phyloP scores from a whole-genome alignment of 2,113 vertebrate species.

The Capricornis sumatraensis region DNA sequence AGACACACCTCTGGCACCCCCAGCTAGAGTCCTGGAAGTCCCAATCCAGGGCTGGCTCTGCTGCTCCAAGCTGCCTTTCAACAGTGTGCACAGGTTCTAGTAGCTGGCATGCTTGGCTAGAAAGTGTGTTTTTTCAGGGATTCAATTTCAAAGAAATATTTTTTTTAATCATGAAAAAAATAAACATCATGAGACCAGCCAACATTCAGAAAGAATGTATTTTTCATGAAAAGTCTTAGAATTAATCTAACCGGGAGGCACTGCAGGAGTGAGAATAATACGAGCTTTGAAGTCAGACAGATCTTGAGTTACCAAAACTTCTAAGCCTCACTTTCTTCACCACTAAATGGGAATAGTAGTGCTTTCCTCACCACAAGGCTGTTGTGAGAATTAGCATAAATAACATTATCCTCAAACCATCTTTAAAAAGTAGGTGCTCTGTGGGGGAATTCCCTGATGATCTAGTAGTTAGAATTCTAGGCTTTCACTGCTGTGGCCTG shows the following conservation, averaged over 20 bases:
- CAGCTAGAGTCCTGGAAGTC: background rate
- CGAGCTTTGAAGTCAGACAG: background rate
- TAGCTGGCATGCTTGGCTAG: background rate
- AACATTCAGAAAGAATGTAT: conserved; percentile 24
- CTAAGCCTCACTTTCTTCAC: background rate
- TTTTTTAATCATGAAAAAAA: conserved; percentile 12
- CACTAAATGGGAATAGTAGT: background rate
- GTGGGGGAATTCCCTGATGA: background rate
- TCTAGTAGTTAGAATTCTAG: background rate
- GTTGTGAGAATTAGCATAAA: background rate
- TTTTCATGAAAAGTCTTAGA: conserved; percentile 26
- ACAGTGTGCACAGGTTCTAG: background rate
- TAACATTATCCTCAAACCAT: background rate
- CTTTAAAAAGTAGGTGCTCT: background rate
- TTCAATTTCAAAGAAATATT: background rate
- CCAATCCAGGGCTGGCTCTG: background rate
- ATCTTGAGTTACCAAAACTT: background rate
- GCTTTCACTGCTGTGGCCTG: background rate
- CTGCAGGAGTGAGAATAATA: background rate
- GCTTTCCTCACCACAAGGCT: background rate
- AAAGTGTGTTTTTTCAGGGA: conserved; percentile 33
- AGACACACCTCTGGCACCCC: background rate
- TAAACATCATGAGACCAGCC: background rate
- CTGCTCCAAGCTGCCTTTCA: background rate
- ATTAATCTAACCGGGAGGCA: background rate